A percentile compares a stretch with the other conserved stretches of the same genome.
These are phyloP conservation scores for Lissocephala sabroskyi DNA, from an alignment of 2,888 invertebrate species.

Conservation along the genomic window DNA sequence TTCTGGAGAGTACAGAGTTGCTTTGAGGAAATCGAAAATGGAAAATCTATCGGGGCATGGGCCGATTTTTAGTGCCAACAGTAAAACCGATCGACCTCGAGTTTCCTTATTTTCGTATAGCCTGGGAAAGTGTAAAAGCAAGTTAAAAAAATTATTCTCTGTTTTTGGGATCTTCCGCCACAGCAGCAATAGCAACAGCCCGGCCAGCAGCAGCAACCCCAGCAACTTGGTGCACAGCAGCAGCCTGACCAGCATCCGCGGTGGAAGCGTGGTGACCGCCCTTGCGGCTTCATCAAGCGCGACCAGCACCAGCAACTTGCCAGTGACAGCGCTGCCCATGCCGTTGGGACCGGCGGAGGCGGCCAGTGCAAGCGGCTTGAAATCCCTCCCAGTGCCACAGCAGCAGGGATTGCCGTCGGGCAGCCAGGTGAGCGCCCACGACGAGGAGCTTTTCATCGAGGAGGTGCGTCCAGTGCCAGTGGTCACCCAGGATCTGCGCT, in stretches of 20 bases:
- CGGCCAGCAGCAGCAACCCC: slow-evolving; percentile 14
- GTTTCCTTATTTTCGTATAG: too few relatives aligned
- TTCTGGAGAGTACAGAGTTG: neutral
- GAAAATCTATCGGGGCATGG: too few relatives aligned
- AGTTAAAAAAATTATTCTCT: neutral
- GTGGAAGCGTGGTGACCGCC: too few relatives aligned
- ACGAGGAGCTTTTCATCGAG: slow-evolving; percentile 71
- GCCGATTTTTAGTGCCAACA: too few relatives aligned
- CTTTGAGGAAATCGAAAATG: neutral
- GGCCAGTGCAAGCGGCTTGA: too few relatives aligned
- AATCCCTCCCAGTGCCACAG: slow-evolving; percentile 1
- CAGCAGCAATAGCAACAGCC: slow-evolving; percentile 26
- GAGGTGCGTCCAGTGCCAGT: slow-evolving; percentile 71
- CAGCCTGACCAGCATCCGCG: slow-evolving; percentile 33
- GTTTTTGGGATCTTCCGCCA: neutral
- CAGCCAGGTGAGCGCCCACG: slow-evolving; percentile 44
- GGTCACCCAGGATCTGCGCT: slow-evolving; percentile 63
- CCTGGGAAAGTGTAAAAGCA: neutral
- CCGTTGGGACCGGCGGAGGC: too few relatives aligned
- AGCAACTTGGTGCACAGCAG: slow-evolving; percentile 34
- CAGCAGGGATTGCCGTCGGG: slow-evolving; percentile 6
- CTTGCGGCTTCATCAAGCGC: too few relatives aligned
- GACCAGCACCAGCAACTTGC: slow-evolving; percentile 8
- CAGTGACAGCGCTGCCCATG: neutral
- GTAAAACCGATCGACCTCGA: too few relatives aligned